These are phyloP conservation scores for Acromyrmex heyeri DNA, from an alignment of 1,140 invertebrate genomes.

Conservation along the genomic window DNA sequence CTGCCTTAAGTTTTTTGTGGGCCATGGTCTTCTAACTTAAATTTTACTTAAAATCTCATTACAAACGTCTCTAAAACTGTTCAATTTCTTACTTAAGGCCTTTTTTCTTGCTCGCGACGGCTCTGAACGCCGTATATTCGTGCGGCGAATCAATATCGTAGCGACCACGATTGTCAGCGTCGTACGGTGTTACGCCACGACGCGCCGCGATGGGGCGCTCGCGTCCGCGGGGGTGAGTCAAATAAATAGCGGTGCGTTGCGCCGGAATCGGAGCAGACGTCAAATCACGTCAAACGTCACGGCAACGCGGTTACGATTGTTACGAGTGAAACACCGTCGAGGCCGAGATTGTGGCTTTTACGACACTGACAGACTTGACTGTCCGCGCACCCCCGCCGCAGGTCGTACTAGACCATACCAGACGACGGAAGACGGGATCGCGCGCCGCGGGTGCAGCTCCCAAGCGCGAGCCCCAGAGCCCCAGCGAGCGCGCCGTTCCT, in stretches of 20 bases:
- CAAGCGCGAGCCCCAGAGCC: neutral
- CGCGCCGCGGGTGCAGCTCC: neutral
- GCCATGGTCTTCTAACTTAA: too few relatives aligned
- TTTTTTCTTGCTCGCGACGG: neutral
- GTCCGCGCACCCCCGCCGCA: neutral
- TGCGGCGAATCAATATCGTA: constrained; percentile 81
- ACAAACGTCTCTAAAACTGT: too few relatives aligned
- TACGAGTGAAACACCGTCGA: neutral
- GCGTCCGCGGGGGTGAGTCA: constrained; percentile 79
- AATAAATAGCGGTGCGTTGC: constrained; percentile 80
- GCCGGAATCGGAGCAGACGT: constrained; percentile 66
- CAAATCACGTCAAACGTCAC: constrained; percentile 18
- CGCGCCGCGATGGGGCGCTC: constrained; percentile 74
- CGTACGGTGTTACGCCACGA: constrained; percentile 77
- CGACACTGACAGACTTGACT: neutral
- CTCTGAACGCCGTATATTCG: constrained; percentile 46
- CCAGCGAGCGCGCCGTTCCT: constrained; percentile 12
- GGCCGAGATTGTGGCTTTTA: too few relatives aligned
- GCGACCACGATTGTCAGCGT: constrained; percentile 75
- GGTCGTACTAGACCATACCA: neutral
- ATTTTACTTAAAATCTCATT: too few relatives aligned
- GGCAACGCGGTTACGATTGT: constrained; percentile 15
- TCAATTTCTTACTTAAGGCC: too few relatives aligned
- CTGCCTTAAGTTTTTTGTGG: too few relatives aligned
- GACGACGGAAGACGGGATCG: neutral